A percentile compares a stretch with the other conserved stretches of the same genome.
Conservation (phyloP, 2,888 invertebrate genomes). For the Morinoia aosen region DNA sequence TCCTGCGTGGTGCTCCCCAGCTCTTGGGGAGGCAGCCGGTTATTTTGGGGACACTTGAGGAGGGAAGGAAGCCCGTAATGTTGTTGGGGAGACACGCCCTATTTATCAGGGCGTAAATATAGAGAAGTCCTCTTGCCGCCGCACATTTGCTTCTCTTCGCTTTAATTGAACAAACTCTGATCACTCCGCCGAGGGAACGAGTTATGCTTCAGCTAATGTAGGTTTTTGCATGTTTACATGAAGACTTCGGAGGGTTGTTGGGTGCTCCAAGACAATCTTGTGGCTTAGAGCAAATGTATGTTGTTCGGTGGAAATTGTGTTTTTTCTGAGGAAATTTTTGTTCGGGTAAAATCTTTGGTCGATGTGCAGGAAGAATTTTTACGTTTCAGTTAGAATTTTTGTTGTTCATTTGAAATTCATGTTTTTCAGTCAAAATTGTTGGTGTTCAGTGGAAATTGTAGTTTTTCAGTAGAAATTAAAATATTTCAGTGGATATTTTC, state of each 20-base stretch:
- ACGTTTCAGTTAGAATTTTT: no score
- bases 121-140: background rate
- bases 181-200: background rate
- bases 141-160: background rate
- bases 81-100: background rate
- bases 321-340: no score
- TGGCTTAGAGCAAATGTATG: no score
- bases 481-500: no score
- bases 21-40: background rate
- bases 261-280: no score
- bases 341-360: no score
- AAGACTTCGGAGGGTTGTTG: background rate
- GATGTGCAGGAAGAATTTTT: no score
- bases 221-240: background rate
- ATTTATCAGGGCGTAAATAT: conserved; percentile 46
- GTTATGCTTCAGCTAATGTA: background rate
- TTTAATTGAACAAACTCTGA: conserved; percentile 18
- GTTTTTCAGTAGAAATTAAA: no score
- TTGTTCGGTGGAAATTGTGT: no score
- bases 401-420: no score
- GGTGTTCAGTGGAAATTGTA: no score
- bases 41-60: conserved; percentile 9
- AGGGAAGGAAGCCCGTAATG: background rate
- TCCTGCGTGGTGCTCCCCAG: background rate
- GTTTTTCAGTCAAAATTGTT: no score